Percentiles rank a stretch among this genome's conserved stretches.
Conservation (phyloP, 2,797 vertebrate species). For the Phoebastria nigripes region DNA sequence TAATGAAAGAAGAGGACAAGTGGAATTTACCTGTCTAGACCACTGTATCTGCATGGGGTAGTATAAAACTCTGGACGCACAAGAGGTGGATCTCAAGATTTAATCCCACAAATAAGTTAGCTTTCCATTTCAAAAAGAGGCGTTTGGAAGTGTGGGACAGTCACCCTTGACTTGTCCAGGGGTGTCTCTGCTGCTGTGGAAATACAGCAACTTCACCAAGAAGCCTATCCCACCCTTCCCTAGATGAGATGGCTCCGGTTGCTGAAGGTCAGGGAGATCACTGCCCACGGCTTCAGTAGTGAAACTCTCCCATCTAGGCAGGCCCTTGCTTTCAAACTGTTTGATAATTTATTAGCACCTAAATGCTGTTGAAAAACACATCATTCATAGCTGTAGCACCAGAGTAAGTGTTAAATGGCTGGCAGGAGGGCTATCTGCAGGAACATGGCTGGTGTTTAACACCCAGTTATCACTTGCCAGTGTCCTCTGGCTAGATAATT, state of each 20-base stretch:
- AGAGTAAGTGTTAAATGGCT: background rate
- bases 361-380: conserved; percentile 28
- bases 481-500: conserved; percentile 21
- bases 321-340: background rate
- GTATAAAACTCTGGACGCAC: background rate
- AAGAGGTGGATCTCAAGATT: background rate
- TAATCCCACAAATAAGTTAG: background rate
- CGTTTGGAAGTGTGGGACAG: background rate
- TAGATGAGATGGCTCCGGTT: background rate
- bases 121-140: background rate
- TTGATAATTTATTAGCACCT: conserved; percentile 24
- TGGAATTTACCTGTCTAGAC: conserved; percentile 8
- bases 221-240: background rate
- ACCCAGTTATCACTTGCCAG: conserved; percentile 43
- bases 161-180: background rate
- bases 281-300: background rate
- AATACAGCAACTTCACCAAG: background rate
- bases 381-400: conserved; percentile 7
- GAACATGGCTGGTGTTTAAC: background rate
- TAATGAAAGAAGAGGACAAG: background rate
- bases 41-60: background rate
- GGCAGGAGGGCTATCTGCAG: conserved; percentile 19
- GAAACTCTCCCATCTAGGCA: background rate
- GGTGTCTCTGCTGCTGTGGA: background rate
- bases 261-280: background rate